Evolutionary conservation across 2,113 vertebrate species (phyloP).

Genomic region (Myxocyprinus asiaticus): DNA sequence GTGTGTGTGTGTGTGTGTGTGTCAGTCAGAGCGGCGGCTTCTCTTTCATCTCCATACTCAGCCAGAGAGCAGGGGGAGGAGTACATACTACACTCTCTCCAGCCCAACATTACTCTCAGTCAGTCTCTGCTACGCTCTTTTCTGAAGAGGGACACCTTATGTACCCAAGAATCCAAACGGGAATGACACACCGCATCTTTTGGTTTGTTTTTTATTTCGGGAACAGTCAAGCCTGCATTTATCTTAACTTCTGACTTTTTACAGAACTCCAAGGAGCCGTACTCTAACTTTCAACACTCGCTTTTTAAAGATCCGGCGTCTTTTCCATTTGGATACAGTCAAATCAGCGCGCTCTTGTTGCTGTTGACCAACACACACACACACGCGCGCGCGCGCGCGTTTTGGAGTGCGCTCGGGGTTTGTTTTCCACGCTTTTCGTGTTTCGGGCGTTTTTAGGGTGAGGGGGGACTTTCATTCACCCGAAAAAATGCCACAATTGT

Average conservation of each 20-base stretch:
- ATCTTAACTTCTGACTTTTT: not conserved
- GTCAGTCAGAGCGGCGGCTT: constrained; percentile 86
- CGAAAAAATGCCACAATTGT: constrained; percentile 86
- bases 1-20: constrained; percentile 49
- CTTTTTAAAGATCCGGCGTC: too few species aligned
- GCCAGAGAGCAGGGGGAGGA: constrained; percentile 50
- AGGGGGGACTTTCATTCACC: constrained; percentile 46
- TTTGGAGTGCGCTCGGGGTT: constrained; percentile 18
- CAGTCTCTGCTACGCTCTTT: constrained; percentile 18
- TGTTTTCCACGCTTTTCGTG: constrained; percentile 20
- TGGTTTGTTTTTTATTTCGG: not conserved
- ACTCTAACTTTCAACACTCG: too few species aligned
- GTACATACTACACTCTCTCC: constrained; percentile 52
- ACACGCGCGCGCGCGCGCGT: not conserved
- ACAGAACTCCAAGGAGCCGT: not conserved
- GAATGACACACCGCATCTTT: constrained; percentile 33
- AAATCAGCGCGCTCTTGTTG: too few species aligned
- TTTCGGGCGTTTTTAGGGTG: constrained; percentile 34
- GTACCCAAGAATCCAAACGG: constrained; percentile 11
- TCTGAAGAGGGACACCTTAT: constrained; percentile 36
- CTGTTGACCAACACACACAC: not conserved
- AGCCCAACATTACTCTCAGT: constrained; percentile 25
- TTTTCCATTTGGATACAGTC: too few species aligned
- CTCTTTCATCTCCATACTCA: constrained; percentile 84
- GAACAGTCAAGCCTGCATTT: not conserved